A percentile compares a stretch with the other conserved stretches of the same genome.
Evolutionary conservation across 1,140 invertebrate species (phyloP).

Genomic region (Diabrotica undecimpunctata): DNA sequence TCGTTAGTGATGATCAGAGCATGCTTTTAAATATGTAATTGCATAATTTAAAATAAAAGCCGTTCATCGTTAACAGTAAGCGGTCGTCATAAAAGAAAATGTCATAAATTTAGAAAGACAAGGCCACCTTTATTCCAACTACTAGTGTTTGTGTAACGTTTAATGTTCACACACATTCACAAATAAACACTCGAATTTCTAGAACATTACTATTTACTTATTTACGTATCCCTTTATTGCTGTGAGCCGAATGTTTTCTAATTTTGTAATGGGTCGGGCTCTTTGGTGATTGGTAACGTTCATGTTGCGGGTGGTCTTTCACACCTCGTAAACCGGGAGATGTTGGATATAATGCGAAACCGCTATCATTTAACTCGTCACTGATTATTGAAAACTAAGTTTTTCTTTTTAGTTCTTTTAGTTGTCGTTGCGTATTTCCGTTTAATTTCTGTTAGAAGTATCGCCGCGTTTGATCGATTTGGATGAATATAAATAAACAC

Average conservation of each 20-base stretch:
- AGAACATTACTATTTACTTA: slow-evolving; percentile 45
- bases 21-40: too few relatives aligned
- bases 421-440: too few relatives aligned
- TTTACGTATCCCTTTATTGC: slow-evolving; percentile 44
- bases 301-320: slow-evolving; percentile 32
- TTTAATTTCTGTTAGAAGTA: too few relatives aligned
- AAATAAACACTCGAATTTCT: slow-evolving; percentile 46
- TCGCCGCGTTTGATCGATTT: too few relatives aligned
- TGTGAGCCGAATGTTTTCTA: slow-evolving; percentile 33
- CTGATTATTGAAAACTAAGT: too few relatives aligned
- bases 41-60: neutral
- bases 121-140: slow-evolving; percentile 23
- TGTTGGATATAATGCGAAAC: too few relatives aligned
- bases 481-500: too few relatives aligned
- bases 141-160: slow-evolving; percentile 37
- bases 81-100: slow-evolving; percentile 4
- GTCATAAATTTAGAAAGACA: slow-evolving; percentile 21
- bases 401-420: too few relatives aligned
- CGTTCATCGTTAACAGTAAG: neutral
- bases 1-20: too few relatives aligned
- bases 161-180: slow-evolving; percentile 43
- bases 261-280: slow-evolving; percentile 31
- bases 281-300: slow-evolving; percentile 14
- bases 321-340: slow-evolving; percentile 13
- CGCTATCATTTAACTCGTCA: too few relatives aligned